These are phyloP conservation scores for Leiothrix lutea DNA, from an alignment of 2,113 vertebrate species.

Conservation along the genomic window DNA sequence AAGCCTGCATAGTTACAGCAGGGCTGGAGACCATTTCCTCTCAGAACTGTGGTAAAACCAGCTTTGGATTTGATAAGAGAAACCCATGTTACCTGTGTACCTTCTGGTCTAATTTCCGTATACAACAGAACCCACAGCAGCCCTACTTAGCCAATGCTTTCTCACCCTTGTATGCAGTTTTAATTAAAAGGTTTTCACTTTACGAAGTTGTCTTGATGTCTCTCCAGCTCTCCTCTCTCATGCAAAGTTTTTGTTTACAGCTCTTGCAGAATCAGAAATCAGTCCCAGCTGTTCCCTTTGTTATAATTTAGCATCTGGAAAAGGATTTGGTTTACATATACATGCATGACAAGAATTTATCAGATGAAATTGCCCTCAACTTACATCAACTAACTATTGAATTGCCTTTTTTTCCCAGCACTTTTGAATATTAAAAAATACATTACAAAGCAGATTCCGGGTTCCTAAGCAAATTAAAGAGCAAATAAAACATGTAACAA, in stretches of 20 bases:
- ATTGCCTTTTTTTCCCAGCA: neutral
- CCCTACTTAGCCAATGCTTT: neutral
- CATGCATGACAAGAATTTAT: constrained; percentile 5
- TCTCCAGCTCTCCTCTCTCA: neutral
- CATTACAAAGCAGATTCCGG: neutral
- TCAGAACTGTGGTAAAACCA: neutral
- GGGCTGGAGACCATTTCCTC: neutral
- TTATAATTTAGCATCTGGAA: neutral
- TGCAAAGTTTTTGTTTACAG: neutral
- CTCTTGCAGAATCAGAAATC: neutral
- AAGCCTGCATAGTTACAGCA: neutral
- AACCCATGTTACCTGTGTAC: neutral
- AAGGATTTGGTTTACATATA: constrained; percentile 2
- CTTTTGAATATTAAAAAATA: neutral
- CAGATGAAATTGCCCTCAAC: neutral
- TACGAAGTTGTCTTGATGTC: neutral
- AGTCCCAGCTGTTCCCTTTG: neutral
- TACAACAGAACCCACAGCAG: neutral
- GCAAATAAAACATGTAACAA: neutral
- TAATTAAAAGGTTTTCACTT: neutral
- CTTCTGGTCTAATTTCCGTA: neutral
- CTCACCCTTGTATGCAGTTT: neutral
- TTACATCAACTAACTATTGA: neutral
- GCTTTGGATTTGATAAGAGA: neutral
- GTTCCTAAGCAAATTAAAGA: neutral